These are phyloP conservation scores for Pachyramphus minor DNA, from an alignment of 2,113 vertebrate species.

Conservation along the genomic window DNA sequence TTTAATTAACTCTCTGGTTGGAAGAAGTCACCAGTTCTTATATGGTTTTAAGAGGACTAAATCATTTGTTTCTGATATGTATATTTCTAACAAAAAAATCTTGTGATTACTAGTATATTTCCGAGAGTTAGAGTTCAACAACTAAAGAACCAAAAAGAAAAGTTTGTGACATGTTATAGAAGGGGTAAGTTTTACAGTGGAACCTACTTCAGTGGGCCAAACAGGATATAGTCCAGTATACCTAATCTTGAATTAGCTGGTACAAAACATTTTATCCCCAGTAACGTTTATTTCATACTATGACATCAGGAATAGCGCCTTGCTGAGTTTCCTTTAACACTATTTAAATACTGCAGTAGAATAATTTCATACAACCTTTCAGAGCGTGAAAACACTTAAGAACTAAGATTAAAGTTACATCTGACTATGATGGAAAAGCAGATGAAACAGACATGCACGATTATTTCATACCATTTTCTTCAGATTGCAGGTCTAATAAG, in stretches of 20 bases:
- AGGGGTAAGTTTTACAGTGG: background rate
- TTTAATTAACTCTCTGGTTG: background rate
- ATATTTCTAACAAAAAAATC: background rate
- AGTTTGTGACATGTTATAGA: background rate
- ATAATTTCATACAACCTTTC: background rate
- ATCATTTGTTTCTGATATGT: background rate
- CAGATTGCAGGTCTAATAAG: slow-evolving; percentile 71
- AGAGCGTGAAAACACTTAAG: background rate
- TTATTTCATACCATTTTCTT: slow-evolving; percentile 70
- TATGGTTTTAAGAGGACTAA: background rate
- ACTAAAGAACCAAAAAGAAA: background rate
- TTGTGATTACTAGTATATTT: background rate
- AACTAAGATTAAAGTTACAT: background rate
- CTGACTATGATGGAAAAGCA: background rate
- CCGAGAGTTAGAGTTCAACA: background rate
- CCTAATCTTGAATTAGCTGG: background rate
- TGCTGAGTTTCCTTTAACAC: background rate
- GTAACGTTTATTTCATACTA: background rate
- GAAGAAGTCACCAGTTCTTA: background rate
- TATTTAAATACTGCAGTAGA: background rate
- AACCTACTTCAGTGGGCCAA: background rate
- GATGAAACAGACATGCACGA: background rate
- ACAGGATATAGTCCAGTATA: background rate
- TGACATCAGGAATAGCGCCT: background rate
- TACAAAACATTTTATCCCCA: background rate